A percentile compares a stretch with the other conserved stretches of the same genome.
Evolutionary conservation across 2,113 vertebrate species (phyloP).

Genomic region (Hipposideros armiger): DNA sequence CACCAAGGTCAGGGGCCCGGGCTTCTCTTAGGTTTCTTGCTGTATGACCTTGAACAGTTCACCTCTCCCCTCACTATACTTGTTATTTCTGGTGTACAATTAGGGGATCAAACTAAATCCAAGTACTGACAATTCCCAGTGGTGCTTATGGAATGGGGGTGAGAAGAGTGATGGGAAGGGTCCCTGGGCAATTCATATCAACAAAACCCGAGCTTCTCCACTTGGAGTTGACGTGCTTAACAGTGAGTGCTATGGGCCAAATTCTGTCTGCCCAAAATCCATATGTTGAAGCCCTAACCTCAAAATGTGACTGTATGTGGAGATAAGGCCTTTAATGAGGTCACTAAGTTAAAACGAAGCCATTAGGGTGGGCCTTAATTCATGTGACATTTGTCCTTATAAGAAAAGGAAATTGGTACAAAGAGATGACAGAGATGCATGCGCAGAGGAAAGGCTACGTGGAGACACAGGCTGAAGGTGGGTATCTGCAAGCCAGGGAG

Average conservation of each 20-base stretch:
- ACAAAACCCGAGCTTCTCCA: neutral
- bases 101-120: neutral
- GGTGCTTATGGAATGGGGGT: neutral
- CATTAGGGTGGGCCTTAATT: neutral
- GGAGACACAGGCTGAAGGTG: neutral
- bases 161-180: neutral
- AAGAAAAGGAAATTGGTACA: neutral
- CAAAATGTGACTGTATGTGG: neutral
- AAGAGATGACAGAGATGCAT: neutral
- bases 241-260: no score
- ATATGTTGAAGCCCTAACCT: neutral
- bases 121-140: neutral
- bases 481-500: neutral
- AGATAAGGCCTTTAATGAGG: neutral
- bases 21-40: neutral
- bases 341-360: neutral
- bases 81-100: neutral
- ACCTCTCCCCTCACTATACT: neutral
- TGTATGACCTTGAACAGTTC: neutral
- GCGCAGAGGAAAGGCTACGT: neutral
- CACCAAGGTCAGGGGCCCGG: neutral
- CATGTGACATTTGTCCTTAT: neutral
- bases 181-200: neutral
- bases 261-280: neutral
- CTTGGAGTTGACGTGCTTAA: neutral